Evolutionary conservation across 2,113 vertebrate species (phyloP).

Genomic region (Theristicus caerulescens): DNA sequence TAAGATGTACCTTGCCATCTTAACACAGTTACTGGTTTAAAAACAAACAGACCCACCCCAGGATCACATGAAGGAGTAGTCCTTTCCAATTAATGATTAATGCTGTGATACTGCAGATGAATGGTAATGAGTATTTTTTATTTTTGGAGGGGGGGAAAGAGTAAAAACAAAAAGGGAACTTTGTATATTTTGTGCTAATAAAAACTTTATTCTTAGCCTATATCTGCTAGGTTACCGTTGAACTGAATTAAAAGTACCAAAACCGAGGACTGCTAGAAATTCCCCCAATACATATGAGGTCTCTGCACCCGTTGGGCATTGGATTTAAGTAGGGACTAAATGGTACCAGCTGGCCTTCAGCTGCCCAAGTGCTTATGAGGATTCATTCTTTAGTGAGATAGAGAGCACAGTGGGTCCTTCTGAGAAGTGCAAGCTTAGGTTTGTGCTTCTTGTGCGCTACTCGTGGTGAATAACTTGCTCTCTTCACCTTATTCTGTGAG

Average conservation of each 20-base stretch:
- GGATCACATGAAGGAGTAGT: not conserved
- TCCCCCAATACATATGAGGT: not conserved
- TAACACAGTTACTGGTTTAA: not conserved
- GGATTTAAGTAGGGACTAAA: not conserved
- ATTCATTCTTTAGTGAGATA: not conserved
- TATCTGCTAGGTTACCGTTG: not conserved
- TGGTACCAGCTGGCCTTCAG: not conserved
- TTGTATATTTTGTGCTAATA: not conserved
- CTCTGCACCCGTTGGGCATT: not conserved
- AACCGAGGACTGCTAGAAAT: not conserved
- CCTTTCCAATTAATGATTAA: not conserved
- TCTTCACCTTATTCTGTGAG: not conserved
- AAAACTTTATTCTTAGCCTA: not conserved
- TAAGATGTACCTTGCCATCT: not conserved
- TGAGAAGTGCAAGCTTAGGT: not conserved
- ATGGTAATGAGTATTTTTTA: not conserved
- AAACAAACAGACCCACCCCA: not conserved
- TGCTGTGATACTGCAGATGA: not conserved
- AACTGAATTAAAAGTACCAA: not conserved
- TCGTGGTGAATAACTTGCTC: not conserved
- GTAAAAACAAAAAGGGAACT: not conserved
- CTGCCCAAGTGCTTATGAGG: not conserved
- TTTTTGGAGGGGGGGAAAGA: rapidly evolving
- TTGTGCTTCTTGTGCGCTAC: not conserved
- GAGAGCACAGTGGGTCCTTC: not conserved